A percentile compares a stretch with the other conserved stretches of the same genome.
These are phyloP conservation scores for Euwallacea similis DNA, from an alignment of 1,140 invertebrate species.

Conservation along the genomic window DNA sequence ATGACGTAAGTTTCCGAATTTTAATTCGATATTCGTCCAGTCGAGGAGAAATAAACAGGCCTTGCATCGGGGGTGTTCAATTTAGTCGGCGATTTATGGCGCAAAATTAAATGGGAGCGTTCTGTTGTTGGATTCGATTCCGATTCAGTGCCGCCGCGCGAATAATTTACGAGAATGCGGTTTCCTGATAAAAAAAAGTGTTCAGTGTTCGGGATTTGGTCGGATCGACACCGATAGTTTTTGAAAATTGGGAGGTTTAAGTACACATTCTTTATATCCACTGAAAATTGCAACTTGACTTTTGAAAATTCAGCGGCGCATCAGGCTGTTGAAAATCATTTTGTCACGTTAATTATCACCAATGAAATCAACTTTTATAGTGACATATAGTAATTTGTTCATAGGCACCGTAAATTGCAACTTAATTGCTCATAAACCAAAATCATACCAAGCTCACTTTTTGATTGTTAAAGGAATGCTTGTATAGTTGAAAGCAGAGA, in stretches of 20 bases:
- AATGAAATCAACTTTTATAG: no score
- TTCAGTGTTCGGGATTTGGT: not conserved
- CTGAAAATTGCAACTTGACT: not conserved
- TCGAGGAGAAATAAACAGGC: slow-evolving; percentile 8
- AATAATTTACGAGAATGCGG: slow-evolving; percentile 28
- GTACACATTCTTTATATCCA: not conserved
- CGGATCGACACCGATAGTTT: not conserved
- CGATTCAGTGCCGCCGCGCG: slow-evolving; percentile 18
- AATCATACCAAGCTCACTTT: no score
- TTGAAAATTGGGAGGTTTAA: not conserved
- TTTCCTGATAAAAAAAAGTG: slow-evolving; percentile 19
- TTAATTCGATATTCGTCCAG: not conserved
- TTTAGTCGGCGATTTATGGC: slow-evolving; percentile 23
- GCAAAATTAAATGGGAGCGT: slow-evolving; percentile 17
- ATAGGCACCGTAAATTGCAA: no score
- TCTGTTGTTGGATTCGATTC: slow-evolving; percentile 21
- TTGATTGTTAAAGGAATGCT: no score
- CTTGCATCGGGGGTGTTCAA: slow-evolving; percentile 16
- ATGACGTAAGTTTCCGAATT: not conserved
- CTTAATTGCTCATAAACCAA: no score
- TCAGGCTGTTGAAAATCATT: no score
- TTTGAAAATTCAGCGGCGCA: no score
- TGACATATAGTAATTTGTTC: no score
- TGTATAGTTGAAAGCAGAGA: no score
- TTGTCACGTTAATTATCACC: no score